Conservation (phyloP, 2,797 vertebrate species). For the Tinamus major region DNA sequence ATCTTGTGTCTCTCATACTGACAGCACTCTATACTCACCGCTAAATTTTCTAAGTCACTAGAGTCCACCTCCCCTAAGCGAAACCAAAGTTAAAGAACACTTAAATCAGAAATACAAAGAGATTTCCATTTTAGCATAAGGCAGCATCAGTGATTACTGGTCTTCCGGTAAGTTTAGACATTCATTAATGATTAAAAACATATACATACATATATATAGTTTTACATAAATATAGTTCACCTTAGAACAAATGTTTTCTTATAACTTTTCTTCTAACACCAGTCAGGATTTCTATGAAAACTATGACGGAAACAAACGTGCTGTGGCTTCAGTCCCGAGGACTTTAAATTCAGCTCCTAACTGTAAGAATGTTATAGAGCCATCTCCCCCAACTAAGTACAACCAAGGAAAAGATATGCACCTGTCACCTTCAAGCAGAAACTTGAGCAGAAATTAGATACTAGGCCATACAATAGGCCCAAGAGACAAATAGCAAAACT, state of each 20-base stretch:
- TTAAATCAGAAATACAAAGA: neutral
- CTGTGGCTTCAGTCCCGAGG: neutral
- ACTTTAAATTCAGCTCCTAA: neutral
- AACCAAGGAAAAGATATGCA: neutral
- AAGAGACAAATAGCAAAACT: neutral
- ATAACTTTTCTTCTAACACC: neutral
- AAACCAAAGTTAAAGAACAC: neutral
- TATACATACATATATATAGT: neutral
- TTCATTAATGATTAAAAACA: neutral
- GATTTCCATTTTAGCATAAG: neutral
- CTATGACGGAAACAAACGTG: neutral
- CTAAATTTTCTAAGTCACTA: neutral
- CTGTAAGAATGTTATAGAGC: neutral
- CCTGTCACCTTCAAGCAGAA: neutral
- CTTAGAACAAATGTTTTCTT: neutral
- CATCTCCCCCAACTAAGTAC: rapidly evolving
- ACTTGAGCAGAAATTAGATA: too few relatives aligned
- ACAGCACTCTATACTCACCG: neutral
- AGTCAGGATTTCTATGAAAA: neutral
- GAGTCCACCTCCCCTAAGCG: neutral
- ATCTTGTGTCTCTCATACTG: neutral
- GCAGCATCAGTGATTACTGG: neutral
- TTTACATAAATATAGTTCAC: too few relatives aligned
- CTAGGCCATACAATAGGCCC: neutral
- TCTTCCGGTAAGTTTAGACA: neutral